Base-by-base conservation (phyloP, 2,113 vertebrate species). In the Ellobius talpinus region DNA sequence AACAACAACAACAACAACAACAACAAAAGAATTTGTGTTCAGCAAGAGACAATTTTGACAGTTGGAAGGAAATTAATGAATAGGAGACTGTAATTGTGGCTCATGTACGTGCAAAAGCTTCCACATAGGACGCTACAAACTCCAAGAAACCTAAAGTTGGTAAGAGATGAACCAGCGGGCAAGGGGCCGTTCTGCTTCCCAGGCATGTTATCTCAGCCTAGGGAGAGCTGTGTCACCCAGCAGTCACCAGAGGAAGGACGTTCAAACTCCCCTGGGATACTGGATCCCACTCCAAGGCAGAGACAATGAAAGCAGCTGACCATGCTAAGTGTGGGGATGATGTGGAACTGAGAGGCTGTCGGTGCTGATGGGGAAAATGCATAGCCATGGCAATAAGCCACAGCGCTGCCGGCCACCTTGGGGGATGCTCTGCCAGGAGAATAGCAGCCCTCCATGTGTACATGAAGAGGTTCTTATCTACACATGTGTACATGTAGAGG, bases 321-420 rank as follows among this genome's bases (percentile, higher is more conserved):
- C 26, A 26, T 17, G 5, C 42, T 9, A 1, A 0, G 26, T 39
- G 17, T 5, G 66, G 45, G 70, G 47, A 42, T 23, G 78, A 10
- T 29, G 16, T 17, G 16, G 36, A 45, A n/a, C 55, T 9, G 55
- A 61, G 78, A 23, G 55, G 42, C 55, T 42, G 36, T 65, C 36
- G 0, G 26, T n/a, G 6, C 0, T 4, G 17, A 33, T 16, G 24
- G 12, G 63, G 65, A 23, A 58, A 21, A 58, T 58, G 19, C 0
- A 58, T 1, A 58, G 58, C 58, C 58, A 58, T 58, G 19, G 58
- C 58, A 21, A 26, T 61, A 50, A 73, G 26, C 50, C 31, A 11
- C 1, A 36, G 39, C 13, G 3, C 50, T 24, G 84, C 29, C 3
- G 4, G 9, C 63, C 10, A 6, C 42, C 6, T 42, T 31, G 68